These are phyloP conservation scores for Ailuropoda melanoleuca DNA, from an alignment of 2,113 vertebrate species.

Conservation along the genomic window DNA sequence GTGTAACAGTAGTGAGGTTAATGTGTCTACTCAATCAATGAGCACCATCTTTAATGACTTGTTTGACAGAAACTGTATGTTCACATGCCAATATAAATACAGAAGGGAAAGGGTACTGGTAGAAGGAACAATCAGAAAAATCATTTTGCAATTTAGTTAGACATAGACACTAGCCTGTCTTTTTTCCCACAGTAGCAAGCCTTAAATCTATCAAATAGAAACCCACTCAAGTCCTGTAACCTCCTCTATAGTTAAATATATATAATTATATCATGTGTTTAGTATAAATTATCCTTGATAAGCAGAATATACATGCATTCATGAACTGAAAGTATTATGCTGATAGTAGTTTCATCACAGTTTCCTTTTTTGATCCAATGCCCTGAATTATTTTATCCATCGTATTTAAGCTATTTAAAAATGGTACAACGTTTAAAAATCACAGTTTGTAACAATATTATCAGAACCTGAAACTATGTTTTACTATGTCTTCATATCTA, in stretches of 20 bases:
- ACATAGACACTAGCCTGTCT: background rate
- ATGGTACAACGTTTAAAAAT: background rate
- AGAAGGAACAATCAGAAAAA: slow-evolving; percentile 28
- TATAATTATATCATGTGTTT: background rate
- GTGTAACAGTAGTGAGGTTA: background rate
- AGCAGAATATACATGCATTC: background rate
- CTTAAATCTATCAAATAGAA: slow-evolving; percentile 22
- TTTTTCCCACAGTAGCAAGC: background rate
- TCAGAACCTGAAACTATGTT: slow-evolving; percentile 20
- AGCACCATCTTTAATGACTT: slow-evolving; percentile 40
- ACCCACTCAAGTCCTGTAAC: slow-evolving; percentile 33
- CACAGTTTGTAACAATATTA: background rate
- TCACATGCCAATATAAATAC: background rate
- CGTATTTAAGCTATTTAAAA: slow-evolving; percentile 24
- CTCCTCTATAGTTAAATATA: background rate
- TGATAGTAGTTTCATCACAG: background rate
- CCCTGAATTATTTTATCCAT: slow-evolving; percentile 37
- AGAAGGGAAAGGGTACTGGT: background rate
- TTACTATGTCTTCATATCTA: background rate
- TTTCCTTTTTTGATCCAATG: slow-evolving; percentile 17
- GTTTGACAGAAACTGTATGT: slow-evolving; percentile 15
- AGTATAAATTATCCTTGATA: background rate
- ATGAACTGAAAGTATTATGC: background rate
- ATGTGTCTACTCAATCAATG: background rate
- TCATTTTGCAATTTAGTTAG: slow-evolving; percentile 23